These are phyloP conservation scores for Coenonympha glycerion DNA, from an alignment of 2,888 invertebrate genomes.

Conservation along the genomic window DNA sequence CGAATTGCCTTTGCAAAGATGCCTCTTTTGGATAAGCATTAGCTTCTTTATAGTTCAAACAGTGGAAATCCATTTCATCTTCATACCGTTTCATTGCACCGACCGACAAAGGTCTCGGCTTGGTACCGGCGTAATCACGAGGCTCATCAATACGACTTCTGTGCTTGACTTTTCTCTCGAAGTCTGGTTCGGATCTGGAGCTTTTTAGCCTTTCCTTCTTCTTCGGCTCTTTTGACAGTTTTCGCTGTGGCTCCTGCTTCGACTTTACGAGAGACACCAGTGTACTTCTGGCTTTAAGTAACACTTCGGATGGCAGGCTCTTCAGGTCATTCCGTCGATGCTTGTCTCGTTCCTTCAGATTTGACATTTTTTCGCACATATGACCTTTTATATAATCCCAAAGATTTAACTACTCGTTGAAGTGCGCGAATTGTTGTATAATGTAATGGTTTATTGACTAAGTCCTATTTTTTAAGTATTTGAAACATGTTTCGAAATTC, in stretches of 20 bases:
- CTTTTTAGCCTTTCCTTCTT: slow-evolving; percentile 61
- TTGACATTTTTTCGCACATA: slow-evolving; percentile 53
- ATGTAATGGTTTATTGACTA: too few species aligned
- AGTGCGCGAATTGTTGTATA: too few species aligned
- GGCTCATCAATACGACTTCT: slow-evolving; percentile 54
- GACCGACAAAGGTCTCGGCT: slow-evolving; percentile 60
- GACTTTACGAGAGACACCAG: slow-evolving; percentile 67
- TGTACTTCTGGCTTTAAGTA: slow-evolving; percentile 64
- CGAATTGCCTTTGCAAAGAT: slow-evolving; percentile 45
- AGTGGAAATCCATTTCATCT: slow-evolving; percentile 44
- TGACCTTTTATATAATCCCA: slow-evolving; percentile 12
- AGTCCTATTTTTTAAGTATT: too few species aligned
- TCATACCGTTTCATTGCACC: slow-evolving; percentile 58
- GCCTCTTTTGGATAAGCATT: slow-evolving; percentile 41
- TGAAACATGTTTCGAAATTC: too few species aligned
- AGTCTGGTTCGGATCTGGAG: slow-evolving; percentile 62
- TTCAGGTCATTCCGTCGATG: slow-evolving; percentile 64
- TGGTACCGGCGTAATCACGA: slow-evolving; percentile 39
- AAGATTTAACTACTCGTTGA: too few species aligned
- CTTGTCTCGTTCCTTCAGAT: slow-evolving; percentile 56
- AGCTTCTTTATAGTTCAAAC: slow-evolving; percentile 29
- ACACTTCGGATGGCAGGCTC: slow-evolving; percentile 64
- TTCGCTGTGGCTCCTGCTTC: slow-evolving; percentile 50
- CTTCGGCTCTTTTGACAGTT: slow-evolving; percentile 61
- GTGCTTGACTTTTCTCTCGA: slow-evolving; percentile 51